Conservation (phyloP, 2,797 vertebrate genomes). For the Gymnoscopelus braueri region DNA sequence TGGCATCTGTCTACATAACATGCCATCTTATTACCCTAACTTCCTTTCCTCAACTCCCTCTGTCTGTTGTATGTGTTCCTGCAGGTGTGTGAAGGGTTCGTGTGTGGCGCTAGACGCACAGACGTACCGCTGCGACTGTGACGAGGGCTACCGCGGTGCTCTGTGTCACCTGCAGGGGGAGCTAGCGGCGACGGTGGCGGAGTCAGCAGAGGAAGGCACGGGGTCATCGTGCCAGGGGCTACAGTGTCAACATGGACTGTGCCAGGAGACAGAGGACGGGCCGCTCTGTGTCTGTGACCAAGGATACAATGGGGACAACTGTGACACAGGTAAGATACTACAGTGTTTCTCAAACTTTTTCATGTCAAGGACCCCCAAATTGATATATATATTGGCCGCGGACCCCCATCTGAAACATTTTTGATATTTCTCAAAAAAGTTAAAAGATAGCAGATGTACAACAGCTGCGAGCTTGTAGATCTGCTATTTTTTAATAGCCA, state of each 20-base stretch:
- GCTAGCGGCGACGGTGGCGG: conserved; percentile 16
- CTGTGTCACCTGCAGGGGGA: conserved; percentile 88
- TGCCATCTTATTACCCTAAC: too few species aligned
- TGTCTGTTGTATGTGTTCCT: background rate
- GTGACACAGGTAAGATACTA: conserved; percentile 85
- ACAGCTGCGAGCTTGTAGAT: too few species aligned
- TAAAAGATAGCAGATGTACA: too few species aligned
- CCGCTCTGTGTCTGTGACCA: conserved; percentile 87
- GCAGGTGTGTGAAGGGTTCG: conserved; percentile 89
- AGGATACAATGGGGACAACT: conserved; percentile 86
- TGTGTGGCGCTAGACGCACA: conserved; percentile 87
- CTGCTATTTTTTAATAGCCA: too few species aligned
- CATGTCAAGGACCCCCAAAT: too few species aligned
- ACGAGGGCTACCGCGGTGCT: conserved; percentile 85
- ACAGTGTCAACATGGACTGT: conserved; percentile 86
- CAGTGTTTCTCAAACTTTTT: too few species aligned
- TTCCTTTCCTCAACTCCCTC: too few species aligned
- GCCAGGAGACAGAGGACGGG: conserved; percentile 79
- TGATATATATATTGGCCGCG: too few species aligned
- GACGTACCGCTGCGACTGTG: conserved; percentile 93
- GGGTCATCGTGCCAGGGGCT: conserved; percentile 46
- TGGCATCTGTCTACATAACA: too few species aligned
- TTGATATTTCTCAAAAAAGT: too few species aligned
- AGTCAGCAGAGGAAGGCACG: rapidly evolving
- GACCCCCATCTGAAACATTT: too few species aligned